Evolutionary conservation across 2,797 vertebrate genomes (phyloP).

Genomic region (Todus mexicanus): DNA sequence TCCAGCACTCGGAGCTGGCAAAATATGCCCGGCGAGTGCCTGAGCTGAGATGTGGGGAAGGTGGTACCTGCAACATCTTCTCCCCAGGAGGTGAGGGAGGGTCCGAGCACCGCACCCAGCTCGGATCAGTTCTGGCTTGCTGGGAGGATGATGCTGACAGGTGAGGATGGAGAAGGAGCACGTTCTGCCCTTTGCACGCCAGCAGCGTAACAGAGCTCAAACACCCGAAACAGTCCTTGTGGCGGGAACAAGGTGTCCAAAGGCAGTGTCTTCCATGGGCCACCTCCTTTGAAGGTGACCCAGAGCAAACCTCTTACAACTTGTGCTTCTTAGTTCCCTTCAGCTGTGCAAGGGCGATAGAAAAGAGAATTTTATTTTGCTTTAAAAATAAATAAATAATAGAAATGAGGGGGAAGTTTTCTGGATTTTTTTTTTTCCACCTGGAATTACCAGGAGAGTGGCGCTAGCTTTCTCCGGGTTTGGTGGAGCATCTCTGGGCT

Average conservation of each 20-base stretch:
- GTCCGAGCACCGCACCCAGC: background rate
- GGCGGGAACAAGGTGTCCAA: background rate
- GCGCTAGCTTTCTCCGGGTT: background rate
- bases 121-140: background rate
- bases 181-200: background rate
- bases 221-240: background rate
- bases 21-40: background rate
- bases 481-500: background rate
- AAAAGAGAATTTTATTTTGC: background rate
- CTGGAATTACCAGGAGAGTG: background rate
- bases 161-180: background rate
- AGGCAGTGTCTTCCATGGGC: background rate
- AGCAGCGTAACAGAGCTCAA: background rate
- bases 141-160: rapidly evolving
- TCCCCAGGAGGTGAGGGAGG: rapidly evolving
- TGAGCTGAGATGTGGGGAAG: background rate
- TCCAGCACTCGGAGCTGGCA: background rate
- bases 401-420: background rate
- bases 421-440: background rate
- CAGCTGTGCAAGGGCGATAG: rapidly evolving
- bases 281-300: background rate
- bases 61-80: background rate
- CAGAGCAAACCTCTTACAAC: background rate
- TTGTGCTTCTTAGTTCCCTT: background rate
- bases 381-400: background rate